A percentile compares a stretch with the other conserved stretches of the same genome.
Conservation (phyloP, 2,113 vertebrate genomes). For the Coracopsis vasa region DNA sequence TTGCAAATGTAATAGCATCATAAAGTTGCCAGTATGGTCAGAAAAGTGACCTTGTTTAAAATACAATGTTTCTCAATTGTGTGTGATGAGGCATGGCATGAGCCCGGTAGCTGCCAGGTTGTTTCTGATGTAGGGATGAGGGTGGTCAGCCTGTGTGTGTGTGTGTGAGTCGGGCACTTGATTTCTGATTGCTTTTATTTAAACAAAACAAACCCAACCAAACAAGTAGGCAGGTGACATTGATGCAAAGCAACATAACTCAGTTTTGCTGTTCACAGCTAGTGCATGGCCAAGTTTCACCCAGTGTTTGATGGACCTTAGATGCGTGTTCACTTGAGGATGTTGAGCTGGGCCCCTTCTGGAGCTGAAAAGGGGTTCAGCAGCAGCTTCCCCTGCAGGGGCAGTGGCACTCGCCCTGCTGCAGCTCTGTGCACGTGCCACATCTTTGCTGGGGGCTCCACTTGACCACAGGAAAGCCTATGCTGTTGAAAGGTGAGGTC, state of each 20-base stretch:
- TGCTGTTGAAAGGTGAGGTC: background rate
- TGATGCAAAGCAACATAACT: background rate
- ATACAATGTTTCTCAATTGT: background rate
- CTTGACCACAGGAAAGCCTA: no score
- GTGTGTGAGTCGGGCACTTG: background rate
- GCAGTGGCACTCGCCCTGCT: background rate
- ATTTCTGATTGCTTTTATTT: background rate
- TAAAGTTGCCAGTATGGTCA: background rate
- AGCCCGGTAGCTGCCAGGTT: background rate
- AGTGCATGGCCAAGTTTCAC: background rate
- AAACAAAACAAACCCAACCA: background rate
- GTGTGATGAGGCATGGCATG: background rate
- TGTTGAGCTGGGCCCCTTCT: background rate
- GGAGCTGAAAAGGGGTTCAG: background rate
- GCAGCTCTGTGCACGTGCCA: accelerated
- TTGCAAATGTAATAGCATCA: background rate
- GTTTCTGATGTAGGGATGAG: background rate
- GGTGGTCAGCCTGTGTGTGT: background rate
- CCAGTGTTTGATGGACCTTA: background rate
- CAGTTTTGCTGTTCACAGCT: background rate
- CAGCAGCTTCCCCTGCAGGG: background rate
- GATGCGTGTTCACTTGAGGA: accelerated
- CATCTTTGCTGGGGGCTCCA: background rate
- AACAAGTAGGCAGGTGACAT: background rate
- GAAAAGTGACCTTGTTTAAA: background rate